A percentile compares a stretch with the other conserved stretches of the same genome.
These are phyloP conservation scores for Carassius carassius DNA, from an alignment of 2,113 vertebrate genomes.

Conservation along the genomic window DNA sequence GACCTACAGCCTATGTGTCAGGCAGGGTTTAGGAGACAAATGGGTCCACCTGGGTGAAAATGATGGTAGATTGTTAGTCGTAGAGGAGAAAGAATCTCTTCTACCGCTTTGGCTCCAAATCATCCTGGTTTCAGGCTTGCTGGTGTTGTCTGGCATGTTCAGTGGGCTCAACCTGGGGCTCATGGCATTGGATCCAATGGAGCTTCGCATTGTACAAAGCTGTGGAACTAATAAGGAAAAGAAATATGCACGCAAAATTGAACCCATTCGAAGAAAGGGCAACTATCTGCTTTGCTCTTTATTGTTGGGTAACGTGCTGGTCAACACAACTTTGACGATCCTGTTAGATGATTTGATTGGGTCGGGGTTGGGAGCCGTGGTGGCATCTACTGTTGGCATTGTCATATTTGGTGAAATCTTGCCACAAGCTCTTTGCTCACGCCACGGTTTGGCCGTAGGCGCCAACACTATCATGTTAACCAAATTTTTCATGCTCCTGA, in stretches of 20 bases:
- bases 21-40: conserved; percentile 59
- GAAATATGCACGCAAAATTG: conserved; percentile 85
- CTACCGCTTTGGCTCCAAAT: conserved; percentile 89
- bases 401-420: conserved; percentile 97
- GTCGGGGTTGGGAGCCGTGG: conserved; percentile 86
- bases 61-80: conserved; percentile 80
- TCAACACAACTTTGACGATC: conserved; percentile 97
- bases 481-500: conserved; percentile 95
- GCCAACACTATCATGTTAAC: conserved; percentile 90
- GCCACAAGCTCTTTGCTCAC: conserved; percentile 92
- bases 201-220: conserved; percentile 96
- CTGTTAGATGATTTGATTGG: conserved; percentile 91
- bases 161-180: conserved; percentile 94
- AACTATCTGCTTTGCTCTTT: conserved; percentile 96
- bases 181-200: conserved; percentile 97
- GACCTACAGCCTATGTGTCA: conserved; percentile 85
- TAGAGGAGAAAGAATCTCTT: conserved; percentile 83
- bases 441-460: conserved; percentile 92
- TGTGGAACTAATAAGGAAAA: conserved; percentile 91
- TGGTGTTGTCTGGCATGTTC: conserved; percentile 93
- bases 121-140: conserved; percentile 75
- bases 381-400: conserved; percentile 90
- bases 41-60: conserved; percentile 79
- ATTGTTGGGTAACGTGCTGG: conserved; percentile 91
- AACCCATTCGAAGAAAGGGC: conserved; percentile 91